Evolutionary conservation across 1,140 invertebrate genomes (phyloP), one percentile per base, ranked within the genome.

Genomic region (Babylonia areolata): DNA sequence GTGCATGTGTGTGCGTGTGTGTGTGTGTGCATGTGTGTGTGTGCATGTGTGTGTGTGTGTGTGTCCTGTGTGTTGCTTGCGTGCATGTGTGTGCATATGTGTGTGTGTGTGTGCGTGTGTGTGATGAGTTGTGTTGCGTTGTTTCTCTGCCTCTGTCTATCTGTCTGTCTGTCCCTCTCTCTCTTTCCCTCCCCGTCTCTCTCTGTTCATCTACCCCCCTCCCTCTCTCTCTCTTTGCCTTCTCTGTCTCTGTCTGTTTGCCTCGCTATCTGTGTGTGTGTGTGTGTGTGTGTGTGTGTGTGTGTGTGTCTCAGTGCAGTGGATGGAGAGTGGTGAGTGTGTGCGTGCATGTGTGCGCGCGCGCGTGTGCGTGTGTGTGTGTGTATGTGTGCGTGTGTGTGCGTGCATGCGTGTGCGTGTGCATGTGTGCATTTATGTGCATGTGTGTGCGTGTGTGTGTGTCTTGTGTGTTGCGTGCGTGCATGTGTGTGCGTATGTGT

Each of bases 401-500:
- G 58, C 23, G 58, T 23, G 58, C 6, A 3, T 23, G 58, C 6
- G 33, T 35, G 71, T 35, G 71, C 23, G 71, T 35, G 71, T 73
- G 71, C 35, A 31, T 73, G 71, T 73, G 71, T 73, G 71, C n/a
- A n/a, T n/a, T n/a, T n/a, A n/a, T 73, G 71, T 73, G 71, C 33
- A 23, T 20, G 69, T 20, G 69, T 35, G 69, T 37, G 69, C 33
- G 69, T 20, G 69, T 35, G 69, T 73, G n/a, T 33, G 69, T n/a
- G n/a, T n/a, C n/a, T n/a, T n/a, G n/a, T n/a, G n/a, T n/a, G n/a
- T n/a, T n/a, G n/a, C 5, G 64, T 31, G 64, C 28, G 17, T 69
- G 28, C 64, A 23, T 69, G 64, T 69, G n/a, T 69, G 17, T 28
- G 64, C 28, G 64, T 69, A 23, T 69, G 64, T 69, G 64, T 69